phyloP scores from a whole-genome alignment of 1,140 invertebrate species.

The Drosophila bocki region DNA sequence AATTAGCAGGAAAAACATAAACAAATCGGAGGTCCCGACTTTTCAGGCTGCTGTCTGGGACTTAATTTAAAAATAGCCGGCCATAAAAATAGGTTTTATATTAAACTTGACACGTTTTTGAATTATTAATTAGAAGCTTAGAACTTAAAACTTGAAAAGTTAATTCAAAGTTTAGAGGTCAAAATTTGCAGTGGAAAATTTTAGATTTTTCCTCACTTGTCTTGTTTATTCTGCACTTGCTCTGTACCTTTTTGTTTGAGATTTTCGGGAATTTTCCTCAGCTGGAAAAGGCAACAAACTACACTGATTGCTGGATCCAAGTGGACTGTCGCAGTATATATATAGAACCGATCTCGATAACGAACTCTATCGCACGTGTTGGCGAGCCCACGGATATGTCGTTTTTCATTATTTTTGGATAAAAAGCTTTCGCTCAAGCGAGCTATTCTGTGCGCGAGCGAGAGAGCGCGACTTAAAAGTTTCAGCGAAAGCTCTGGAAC shows the following conservation, averaged over 20 bases:
- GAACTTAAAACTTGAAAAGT: background rate
- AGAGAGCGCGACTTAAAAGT: constrained; percentile 51
- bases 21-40: constrained; percentile 44
- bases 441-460: constrained; percentile 7
- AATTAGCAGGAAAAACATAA: constrained; percentile 56
- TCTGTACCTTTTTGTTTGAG: constrained; percentile 43
- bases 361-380: constrained; percentile 41
- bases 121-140: background rate
- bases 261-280: constrained; percentile 10
- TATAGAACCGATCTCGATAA: constrained; percentile 9
- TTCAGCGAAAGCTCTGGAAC: constrained; percentile 27
- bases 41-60: constrained; percentile 2
- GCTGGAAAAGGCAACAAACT: constrained; percentile 36
- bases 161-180: constrained; percentile 2
- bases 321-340: constrained; percentile 22
- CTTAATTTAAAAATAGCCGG: constrained; percentile 7
- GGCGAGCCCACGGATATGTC: background rate
- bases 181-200: background rate
- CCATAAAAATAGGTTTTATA: background rate
- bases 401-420: constrained; percentile 36
- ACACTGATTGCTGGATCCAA: constrained; percentile 9
- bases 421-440: constrained; percentile 49
- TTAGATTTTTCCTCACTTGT: background rate
- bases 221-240: constrained; percentile 8
- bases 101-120: constrained; percentile 1